Percentiles rank a stretch among this genome's conserved stretches.
Conservation (phyloP, 2,888 invertebrate genomes). For the Auanema freiburgensis region DNA sequence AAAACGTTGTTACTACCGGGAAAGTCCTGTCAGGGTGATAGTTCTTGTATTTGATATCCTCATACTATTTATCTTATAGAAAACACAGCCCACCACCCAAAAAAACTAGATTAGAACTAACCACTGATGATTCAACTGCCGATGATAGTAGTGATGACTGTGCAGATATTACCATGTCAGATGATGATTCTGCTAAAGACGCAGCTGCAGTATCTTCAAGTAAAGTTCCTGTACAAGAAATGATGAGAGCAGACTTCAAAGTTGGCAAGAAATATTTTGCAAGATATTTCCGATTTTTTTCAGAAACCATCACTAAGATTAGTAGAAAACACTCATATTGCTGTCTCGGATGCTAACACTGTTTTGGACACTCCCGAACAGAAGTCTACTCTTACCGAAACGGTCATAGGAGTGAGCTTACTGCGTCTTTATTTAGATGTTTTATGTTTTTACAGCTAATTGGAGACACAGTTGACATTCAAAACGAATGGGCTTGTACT, state of each 20-base stretch:
- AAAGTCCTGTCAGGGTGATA: not conserved
- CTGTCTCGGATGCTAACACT: constrained; percentile 25
- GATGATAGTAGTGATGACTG: constrained; percentile 16
- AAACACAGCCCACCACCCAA: not conserved
- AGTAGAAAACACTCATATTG: constrained; percentile 23
- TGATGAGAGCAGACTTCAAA: constrained; percentile 21
- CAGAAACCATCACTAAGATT: constrained; percentile 31
- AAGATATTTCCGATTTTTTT: too few species aligned
- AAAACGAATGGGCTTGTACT: constrained; percentile 35
- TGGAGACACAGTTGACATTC: constrained; percentile 25
- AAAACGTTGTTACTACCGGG: not conserved
- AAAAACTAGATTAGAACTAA: not conserved
- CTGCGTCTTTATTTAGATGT: not conserved
- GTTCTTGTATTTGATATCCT: not conserved
- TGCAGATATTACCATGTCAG: constrained; percentile 8
- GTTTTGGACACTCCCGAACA: constrained; percentile 37
- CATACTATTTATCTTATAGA: not conserved
- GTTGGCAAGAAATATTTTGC: constrained; percentile 1
- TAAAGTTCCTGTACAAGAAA: constrained; percentile 1
- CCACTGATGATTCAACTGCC: constrained; percentile 15
- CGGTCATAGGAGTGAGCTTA: constrained; percentile 17
- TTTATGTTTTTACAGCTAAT: constrained; percentile 13
- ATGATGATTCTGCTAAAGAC: not conserved
- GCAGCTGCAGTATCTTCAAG: not conserved
- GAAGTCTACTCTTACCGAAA: constrained; percentile 19